A percentile compares a stretch with the other conserved stretches of the same genome.
Evolutionary conservation across 1,140 invertebrate species (phyloP).

Genomic region (Copidosoma floridanum): DNA sequence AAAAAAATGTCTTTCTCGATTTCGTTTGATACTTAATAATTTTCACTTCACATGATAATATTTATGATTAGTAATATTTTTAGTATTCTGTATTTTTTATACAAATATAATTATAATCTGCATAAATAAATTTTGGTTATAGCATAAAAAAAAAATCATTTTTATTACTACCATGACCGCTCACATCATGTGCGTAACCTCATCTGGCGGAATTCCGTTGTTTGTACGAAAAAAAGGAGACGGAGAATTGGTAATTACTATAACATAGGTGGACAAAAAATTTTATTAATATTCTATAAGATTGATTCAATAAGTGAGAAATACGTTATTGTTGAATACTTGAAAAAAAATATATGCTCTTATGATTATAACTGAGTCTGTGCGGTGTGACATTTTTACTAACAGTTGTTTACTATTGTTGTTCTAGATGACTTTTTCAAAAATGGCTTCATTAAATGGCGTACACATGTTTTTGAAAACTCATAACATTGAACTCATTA

Average conservation of each 20-base stretch:
- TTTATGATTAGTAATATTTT: not conserved
- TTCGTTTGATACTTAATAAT: not conserved
- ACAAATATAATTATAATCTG: not conserved
- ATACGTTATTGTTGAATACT: too few relatives aligned
- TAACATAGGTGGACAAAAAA: too few relatives aligned
- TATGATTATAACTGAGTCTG: too few relatives aligned
- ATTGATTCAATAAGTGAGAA: too few relatives aligned
- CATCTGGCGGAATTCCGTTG: constrained; percentile 69
- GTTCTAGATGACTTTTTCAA: constrained; percentile 73
- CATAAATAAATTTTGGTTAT: not conserved
- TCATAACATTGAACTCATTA: constrained; percentile 65
- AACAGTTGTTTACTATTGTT: not conserved
- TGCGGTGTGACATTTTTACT: too few relatives aligned
- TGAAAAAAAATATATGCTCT: too few relatives aligned
- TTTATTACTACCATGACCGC: constrained; percentile 59
- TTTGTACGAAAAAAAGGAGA: constrained; percentile 70
- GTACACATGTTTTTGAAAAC: constrained; percentile 81
- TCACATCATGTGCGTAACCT: constrained; percentile 68
- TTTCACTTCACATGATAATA: not conserved
- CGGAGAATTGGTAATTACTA: constrained; percentile 60
- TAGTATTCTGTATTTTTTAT: not conserved
- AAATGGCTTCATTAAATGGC: constrained; percentile 77
- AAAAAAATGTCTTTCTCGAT: too few relatives aligned
- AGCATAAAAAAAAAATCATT: too few relatives aligned
- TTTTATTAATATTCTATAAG: too few relatives aligned